A percentile compares a stretch with the other conserved stretches of the same genome.
phyloP scores from a whole-genome alignment of 2,113 vertebrate species.

The Uria aalge region DNA sequence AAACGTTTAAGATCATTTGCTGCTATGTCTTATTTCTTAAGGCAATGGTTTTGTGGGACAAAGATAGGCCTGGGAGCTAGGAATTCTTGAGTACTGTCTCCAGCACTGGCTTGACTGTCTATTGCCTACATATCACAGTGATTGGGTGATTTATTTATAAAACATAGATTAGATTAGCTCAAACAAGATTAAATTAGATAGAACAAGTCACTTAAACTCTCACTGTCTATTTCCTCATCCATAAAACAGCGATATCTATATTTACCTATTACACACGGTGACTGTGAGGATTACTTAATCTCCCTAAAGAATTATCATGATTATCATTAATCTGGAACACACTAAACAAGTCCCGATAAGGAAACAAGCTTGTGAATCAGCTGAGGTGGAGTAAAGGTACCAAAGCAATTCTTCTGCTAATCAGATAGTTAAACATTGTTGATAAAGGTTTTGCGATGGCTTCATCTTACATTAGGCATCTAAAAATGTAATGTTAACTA shows the following conservation, averaged over 20 bases:
- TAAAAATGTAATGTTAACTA: background rate
- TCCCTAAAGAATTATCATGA: constrained; percentile 54
- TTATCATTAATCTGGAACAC: constrained; percentile 57
- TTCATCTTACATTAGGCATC: background rate
- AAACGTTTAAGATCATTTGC: background rate
- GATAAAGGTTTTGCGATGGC: background rate
- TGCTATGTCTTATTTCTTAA: background rate
- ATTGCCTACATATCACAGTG: constrained; percentile 33
- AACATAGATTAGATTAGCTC: constrained; percentile 60
- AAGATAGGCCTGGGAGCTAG: constrained; percentile 24
- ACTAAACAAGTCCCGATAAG: constrained; percentile 33
- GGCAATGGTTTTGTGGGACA: background rate
- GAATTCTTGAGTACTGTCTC: constrained; percentile 1
- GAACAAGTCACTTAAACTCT: constrained; percentile 52
- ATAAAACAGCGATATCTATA: constrained; percentile 22
- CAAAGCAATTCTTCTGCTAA: constrained; percentile 6
- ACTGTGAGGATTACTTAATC: constrained; percentile 60
- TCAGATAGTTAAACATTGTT: background rate
- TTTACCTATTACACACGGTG: constrained; percentile 26
- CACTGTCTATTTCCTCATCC: constrained; percentile 47
- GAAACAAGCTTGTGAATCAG: constrained; percentile 28
- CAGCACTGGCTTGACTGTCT: background rate
- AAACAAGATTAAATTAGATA: constrained; percentile 64
- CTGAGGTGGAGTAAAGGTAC: constrained; percentile 9
- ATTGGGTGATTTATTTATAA: constrained; percentile 59